These are phyloP conservation scores for Molanna angustata DNA, from an alignment of 2,888 invertebrate genomes.

Conservation along the genomic window DNA sequence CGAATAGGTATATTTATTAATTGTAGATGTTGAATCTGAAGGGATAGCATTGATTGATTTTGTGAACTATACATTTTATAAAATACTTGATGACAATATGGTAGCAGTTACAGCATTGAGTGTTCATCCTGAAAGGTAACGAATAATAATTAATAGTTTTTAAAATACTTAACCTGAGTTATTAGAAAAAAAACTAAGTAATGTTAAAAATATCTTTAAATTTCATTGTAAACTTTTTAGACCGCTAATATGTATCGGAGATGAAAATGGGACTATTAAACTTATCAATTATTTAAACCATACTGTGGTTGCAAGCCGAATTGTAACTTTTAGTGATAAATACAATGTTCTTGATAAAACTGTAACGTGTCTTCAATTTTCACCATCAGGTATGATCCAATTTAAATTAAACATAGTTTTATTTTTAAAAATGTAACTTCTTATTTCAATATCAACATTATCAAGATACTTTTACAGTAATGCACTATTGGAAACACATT, in stretches of 20 bases:
- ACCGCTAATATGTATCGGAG: constrained; percentile 49
- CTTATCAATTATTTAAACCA: constrained; percentile 45
- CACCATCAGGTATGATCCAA: constrained; percentile 57
- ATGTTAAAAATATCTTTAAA: neutral
- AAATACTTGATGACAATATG: constrained; percentile 45
- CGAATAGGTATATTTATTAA: neutral
- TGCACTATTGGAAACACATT: no score
- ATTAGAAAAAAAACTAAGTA: constrained; percentile 7
- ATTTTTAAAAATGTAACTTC: no score
- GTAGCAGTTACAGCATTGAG: constrained; percentile 45
- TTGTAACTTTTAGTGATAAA: constrained; percentile 25
- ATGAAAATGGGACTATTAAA: constrained; percentile 47
- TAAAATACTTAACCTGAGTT: constrained; percentile 5
- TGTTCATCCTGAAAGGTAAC: constrained; percentile 55
- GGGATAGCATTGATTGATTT: constrained; percentile 54
- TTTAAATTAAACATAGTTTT: no score
- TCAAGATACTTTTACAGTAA: no score
- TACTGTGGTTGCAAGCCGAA: constrained; percentile 33
- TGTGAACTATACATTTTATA: constrained; percentile 45
- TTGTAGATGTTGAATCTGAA: constrained; percentile 46
- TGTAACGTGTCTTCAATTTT: constrained; percentile 52
- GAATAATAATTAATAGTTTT: constrained; percentile 13
- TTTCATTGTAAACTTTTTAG: no score
- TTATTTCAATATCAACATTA: no score
- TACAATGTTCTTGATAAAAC: constrained; percentile 29